Evolutionary conservation across 2,797 vertebrate genomes (phyloP), one percentile per base, ranked within the genome.

Genomic region (Sciurus carolinensis): DNA sequence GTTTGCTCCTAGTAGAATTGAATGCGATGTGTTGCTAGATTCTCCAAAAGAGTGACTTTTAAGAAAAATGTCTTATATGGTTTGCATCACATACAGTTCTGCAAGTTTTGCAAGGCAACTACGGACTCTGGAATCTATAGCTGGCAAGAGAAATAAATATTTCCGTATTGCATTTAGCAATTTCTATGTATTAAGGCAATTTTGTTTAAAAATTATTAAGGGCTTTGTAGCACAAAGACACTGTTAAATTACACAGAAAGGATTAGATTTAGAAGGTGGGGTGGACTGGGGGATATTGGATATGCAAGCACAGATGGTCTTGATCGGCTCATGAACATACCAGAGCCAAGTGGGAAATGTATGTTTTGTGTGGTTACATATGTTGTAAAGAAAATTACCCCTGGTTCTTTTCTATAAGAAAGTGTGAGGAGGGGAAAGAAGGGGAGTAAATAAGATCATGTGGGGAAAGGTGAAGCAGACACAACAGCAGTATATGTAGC

Each of bases 151-250:
- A 98, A 97, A 97, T 83, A 97, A 97, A 95, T 95, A 91, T 80
- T 80, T 96, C 97, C 24, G 33, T 96, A 96, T 96, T 97, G 87
- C 95, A 97, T 97, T 98, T 97, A 97, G 90, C 90, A 97, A 97
- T 98, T 97, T 76, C 76, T 92, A 66, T 95, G 87, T 94, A 97
- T 94, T 97, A 97, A 96, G 87, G 82, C 24, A 90, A 42, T 94
- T 80, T 90, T 98, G 90, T 95, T 98, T 95, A 91, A 98, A 97
- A 98, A 97, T 97, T 97, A 90, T 96, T 97, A 91, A 97, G 90
- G 50, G 82, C 30, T 96, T 96, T 97, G 42, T 96, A 86, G 94
- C 81, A 95, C 90, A 98, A 93, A 97, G 76, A 92, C 57, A 54
- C 83, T 97, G 79, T 73, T 98, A 96, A 95, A 92, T 96, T 97